Evolutionary conservation across 2,888 invertebrate genomes (phyloP), one percentile per base, ranked within the genome.

Genomic region (Dolichomitus sp.): DNA sequence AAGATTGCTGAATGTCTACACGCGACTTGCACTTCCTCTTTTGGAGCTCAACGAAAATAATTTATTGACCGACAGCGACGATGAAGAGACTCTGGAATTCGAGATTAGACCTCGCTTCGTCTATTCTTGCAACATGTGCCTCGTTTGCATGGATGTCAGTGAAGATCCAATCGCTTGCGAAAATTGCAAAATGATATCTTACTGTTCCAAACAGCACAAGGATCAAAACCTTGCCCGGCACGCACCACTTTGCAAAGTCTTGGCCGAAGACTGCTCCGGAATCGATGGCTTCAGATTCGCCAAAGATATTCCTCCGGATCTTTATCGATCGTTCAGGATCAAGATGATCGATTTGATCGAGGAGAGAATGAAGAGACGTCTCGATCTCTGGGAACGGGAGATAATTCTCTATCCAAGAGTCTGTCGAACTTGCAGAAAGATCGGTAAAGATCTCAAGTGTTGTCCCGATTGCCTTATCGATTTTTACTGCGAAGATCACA

Each of bases 341-440:
- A 95, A 95, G 83, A 94, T 95, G 88, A 95, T 97, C 63, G 94
- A 95, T 0, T 94, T 95, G 0, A 94, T 96, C 74, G 96, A 96
- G 89, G 94, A 95, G 75, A 93, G 94, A 2, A 91, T 97, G 4
- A 95, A 95, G 83, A 94, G 97, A 11, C 91, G 94, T 2, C 89
- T 97, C 57, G 94, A 95, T 14, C 95, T 96, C 0, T 96, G 96
- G 94, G 97, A 97, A 90, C 96, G 95, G 82, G 97, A 97, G 89
- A 95, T 96, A 0, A 91, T 97, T 30, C 93, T 97, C 27, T 97
- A 96, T 88, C 96, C 97, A 0, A 95, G 95, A 76, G 93, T 96
- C 4, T 97, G 97, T 85, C 88, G 93, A 0, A 91, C 90, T 0
- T 97, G 97, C 88, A 90, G 89, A 17, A 69, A 77, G 1, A 76